Evolutionary conservation across 1,140 invertebrate genomes (phyloP).

Genomic region (Aporrectodea caliginosa): DNA sequence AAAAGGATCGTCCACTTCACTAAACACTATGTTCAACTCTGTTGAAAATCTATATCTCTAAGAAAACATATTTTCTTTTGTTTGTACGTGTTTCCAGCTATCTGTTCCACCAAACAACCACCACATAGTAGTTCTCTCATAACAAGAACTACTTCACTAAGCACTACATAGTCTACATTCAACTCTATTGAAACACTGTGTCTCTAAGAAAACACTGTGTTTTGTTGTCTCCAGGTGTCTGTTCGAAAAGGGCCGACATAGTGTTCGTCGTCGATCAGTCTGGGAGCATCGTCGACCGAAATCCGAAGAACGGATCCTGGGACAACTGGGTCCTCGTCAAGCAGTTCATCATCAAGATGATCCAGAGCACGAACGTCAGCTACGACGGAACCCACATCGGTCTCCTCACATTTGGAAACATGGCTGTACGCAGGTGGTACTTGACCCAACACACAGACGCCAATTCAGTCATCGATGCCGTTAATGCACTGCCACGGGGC

Average conservation of each 20-base stretch:
- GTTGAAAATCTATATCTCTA: too few relatives aligned
- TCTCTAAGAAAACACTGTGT: too few relatives aligned
- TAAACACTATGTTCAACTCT: too few relatives aligned
- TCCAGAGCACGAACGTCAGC: constrained; percentile 13
- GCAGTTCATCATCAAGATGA: constrained; percentile 13
- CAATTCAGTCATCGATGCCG: background rate
- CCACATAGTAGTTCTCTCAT: too few relatives aligned
- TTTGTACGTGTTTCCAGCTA: too few relatives aligned
- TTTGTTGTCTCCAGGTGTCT: background rate
- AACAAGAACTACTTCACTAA: too few relatives aligned
- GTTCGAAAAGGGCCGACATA: constrained; percentile 11
- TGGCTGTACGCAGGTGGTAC: background rate
- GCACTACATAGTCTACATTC: too few relatives aligned
- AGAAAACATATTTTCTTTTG: too few relatives aligned
- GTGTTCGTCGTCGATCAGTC: constrained; percentile 25
- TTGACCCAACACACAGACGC: background rate
- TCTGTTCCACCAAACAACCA: too few relatives aligned
- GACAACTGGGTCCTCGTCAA: constrained; percentile 28
- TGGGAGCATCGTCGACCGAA: constrained; percentile 24
- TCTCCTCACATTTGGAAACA: constrained; percentile 19
- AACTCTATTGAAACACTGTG: too few relatives aligned
- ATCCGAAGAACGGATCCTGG: constrained; percentile 20
- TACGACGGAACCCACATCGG: constrained; percentile 19
- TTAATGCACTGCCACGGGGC: constrained; percentile 5
- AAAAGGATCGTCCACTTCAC: too few relatives aligned